Conservation (phyloP, 2,113 vertebrate species). For the Cynoglossus semilaevis region DNA sequence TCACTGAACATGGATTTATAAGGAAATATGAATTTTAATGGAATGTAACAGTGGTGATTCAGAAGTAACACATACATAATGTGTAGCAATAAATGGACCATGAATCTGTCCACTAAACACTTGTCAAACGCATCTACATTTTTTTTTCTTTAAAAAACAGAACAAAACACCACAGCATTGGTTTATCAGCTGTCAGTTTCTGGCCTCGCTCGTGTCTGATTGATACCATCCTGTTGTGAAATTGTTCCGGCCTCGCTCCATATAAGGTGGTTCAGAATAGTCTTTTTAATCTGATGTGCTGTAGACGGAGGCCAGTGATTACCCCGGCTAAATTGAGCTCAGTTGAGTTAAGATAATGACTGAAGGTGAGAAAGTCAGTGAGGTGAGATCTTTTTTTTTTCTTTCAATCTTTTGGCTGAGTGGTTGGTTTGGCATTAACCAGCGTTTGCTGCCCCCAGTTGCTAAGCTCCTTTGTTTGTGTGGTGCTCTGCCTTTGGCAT, state of each 20-base stretch:
- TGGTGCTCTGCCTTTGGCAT: conserved; percentile 59
- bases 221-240: conserved; percentile 46
- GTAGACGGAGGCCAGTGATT: conserved; percentile 43
- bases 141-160: no score
- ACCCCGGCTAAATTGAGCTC: conserved; percentile 40
- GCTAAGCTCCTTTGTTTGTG: conserved; percentile 72
- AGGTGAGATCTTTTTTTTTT: conserved; percentile 30
- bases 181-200: conserved; percentile 33
- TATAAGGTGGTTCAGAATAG: conserved; percentile 39
- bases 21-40: neutral
- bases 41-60: neutral
- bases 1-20: neutral
- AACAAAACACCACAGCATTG: neutral
- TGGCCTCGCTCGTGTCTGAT: conserved; percentile 35
- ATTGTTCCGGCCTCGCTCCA: conserved; percentile 42
- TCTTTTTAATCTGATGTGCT: conserved; percentile 44
- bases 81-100: conserved; percentile 4
- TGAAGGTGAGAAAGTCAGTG: conserved; percentile 54
- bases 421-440: conserved; percentile 34
- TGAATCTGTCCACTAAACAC: conserved; percentile 12
- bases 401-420: conserved; percentile 9
- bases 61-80: neutral
- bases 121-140: neutral
- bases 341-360: conserved; percentile 55
- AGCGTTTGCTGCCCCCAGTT: conserved; percentile 47